Evolutionary conservation across 2,797 vertebrate species (phyloP), one percentile per base, ranked within the genome.

Genomic region (Anniella stebbinsi): DNA sequence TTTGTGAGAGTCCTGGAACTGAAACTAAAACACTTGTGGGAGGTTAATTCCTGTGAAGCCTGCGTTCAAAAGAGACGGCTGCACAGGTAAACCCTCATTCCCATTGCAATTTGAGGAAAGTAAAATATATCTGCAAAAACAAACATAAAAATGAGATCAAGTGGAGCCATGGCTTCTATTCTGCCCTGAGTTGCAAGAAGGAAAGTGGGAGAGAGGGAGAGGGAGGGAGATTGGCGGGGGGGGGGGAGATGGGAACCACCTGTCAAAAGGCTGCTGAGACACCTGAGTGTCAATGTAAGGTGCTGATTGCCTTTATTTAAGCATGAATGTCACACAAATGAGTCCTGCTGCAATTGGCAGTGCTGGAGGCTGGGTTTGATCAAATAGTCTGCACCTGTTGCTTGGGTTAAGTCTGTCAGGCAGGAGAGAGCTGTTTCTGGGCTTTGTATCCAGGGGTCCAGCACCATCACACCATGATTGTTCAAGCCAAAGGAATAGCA

Each of bases 231-330:
- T 4, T n/a, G 23, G 11, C 8, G 3, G 28, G 0, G 2, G 12
- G 9, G 21, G 54, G 38, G 5, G 38, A 2, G 51, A 25, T 48
- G 78, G 45, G 1, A 57, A 76, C 11, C 82, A 41, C 45, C n/a
- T 21, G n/a, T 54, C 60, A 78, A 51, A 78, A 85, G 36, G 15
- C 84, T 36, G 9, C 82, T n/a, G 36, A 84, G 92, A 82, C 69
- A 11, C 21, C 87, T 57, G 0, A 86, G 33, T 17, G 23, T 33
- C 45, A 30, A 63, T 77, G 60, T 36, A 82, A 1, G 4, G n/a
- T 66, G 88, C 85, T 88, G 88, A 87, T 90, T 80, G 69, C 25
- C 80, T 91, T 89, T 90, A 72, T 88, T 91, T 60, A 54, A 48
- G n/a, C 28, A 41, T 2, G 73, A 85, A 92, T 84, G 77, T 73